Percentiles rank a stretch among this genome's conserved stretches.
phyloP scores from a whole-genome alignment of 2,113 vertebrate genomes.

The Pseudois nayaur region DNA sequence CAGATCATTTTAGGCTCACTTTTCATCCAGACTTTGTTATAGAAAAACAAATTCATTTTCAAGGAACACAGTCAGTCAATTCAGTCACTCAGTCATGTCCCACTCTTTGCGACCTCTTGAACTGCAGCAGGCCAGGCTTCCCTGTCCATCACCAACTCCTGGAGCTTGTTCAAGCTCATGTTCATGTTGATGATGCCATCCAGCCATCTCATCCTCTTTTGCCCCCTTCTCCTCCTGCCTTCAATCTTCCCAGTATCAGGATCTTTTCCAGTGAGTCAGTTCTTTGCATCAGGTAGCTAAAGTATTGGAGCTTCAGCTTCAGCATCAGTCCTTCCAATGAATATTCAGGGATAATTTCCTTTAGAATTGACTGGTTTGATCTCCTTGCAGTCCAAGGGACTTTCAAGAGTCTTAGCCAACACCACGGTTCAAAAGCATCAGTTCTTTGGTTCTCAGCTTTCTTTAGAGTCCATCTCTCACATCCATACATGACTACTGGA shows the following conservation, averaged over 20 bases:
- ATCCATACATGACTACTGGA: background rate
- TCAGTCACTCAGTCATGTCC: background rate
- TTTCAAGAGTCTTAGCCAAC: background rate
- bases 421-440: background rate
- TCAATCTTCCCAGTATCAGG: background rate
- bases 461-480: background rate
- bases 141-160: background rate
- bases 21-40: constrained; percentile 60
- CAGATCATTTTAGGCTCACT: constrained; percentile 63
- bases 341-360: background rate
- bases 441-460: background rate
- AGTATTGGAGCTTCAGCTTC: background rate
- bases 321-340: background rate
- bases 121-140: background rate
- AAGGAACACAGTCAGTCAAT: background rate
- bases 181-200: background rate
- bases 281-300: background rate
- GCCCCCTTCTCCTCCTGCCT: background rate
- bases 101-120: background rate
- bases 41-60: constrained; percentile 58
- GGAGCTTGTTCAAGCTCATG: background rate
- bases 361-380: background rate
- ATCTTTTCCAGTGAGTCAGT: background rate
- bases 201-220: background rate
- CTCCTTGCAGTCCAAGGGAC: background rate